A percentile compares a stretch with the other conserved stretches of the same genome.
These are phyloP conservation scores for Geodia barretti DNA, from an alignment of 37 sponge, comb jelly and placozoan genomes.

Conservation along the genomic window DNA sequence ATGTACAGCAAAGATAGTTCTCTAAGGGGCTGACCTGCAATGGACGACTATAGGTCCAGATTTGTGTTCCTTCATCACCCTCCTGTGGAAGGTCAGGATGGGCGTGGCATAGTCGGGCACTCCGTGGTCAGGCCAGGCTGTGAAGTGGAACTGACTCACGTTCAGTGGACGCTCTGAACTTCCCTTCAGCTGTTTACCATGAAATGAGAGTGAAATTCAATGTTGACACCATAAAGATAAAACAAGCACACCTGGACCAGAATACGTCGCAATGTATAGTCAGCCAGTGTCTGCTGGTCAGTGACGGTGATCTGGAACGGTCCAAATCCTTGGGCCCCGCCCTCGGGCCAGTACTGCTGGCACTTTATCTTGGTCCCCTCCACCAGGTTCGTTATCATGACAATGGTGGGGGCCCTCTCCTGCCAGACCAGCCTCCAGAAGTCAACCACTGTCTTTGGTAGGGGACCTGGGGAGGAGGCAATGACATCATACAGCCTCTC, in stretches of 20 bases:
- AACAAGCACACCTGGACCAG: conserved; percentile 7
- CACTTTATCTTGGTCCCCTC: conserved; percentile 71
- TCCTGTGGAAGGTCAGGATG: conserved; percentile 8
- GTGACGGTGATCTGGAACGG: conserved; percentile 46
- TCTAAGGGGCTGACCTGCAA: conserved; percentile 71
- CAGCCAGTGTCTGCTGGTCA: conserved; percentile 37
- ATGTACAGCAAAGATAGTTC: no score
- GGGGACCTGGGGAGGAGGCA: conserved; percentile 48
- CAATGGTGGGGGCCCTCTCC: conserved; percentile 53
- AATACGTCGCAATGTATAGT: conserved; percentile 50
- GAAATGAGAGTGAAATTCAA: no score
- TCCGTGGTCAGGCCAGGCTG: conserved; percentile 59
- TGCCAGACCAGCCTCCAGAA: conserved; percentile 78
- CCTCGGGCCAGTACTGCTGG: conserved; percentile 72
- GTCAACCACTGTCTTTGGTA: conserved; percentile 55
- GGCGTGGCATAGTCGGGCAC: conserved; percentile 36
- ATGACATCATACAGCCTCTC: no score
- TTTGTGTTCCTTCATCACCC: not conserved
- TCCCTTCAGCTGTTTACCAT: no score
- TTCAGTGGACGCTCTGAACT: not conserved
- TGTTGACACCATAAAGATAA: not conserved
- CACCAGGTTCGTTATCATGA: conserved; percentile 65
- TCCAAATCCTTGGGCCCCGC: conserved; percentile 36
- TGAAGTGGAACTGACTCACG: conserved; percentile 57
- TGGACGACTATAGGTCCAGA: conserved; percentile 46